A percentile compares a stretch with the other conserved stretches of the same genome.
Evolutionary conservation across 2,797 vertebrate genomes (phyloP).

Genomic region (Darevskia nairensis): DNA sequence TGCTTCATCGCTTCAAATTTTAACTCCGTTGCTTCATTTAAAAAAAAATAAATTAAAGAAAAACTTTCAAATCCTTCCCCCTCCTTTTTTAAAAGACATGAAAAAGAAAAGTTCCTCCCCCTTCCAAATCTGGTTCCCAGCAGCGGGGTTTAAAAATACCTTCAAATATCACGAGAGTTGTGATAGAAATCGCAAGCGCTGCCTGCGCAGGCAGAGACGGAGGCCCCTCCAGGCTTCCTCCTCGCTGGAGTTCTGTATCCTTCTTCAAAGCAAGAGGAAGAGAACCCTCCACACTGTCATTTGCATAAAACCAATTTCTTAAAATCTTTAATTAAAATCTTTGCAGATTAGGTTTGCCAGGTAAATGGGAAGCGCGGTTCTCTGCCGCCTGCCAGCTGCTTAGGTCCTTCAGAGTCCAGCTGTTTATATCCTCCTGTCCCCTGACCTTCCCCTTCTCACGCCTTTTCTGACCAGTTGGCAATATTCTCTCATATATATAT

Average conservation of each 20-base stretch:
- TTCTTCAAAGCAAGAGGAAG: neutral
- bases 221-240: constrained; percentile 3
- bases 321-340: constrained; percentile 48
- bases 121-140: neutral
- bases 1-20: neutral
- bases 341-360: constrained; percentile 33
- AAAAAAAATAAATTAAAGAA: too few relatives aligned
- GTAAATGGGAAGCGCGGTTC: constrained; percentile 13
- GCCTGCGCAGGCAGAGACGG: neutral
- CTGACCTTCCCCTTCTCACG: neutral
- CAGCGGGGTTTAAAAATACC: constrained; percentile 24
- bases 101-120: neutral
- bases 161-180: constrained; percentile 13
- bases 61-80: neutral
- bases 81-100: neutral
- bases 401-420: neutral
- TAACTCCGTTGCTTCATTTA: neutral
- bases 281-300: neutral
- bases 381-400: constrained; percentile 2
- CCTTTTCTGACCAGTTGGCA: neutral
- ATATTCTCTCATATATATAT: too few relatives aligned
- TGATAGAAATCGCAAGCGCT: constrained; percentile 19
- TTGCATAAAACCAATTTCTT: constrained; percentile 51
- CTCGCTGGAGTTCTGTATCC: constrained; percentile 1
- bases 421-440: neutral